A percentile compares a stretch with the other conserved stretches of the same genome.
phyloP scores from a whole-genome alignment of 92 coral and sea anemone species.

The Galaxea fascicularis region DNA sequence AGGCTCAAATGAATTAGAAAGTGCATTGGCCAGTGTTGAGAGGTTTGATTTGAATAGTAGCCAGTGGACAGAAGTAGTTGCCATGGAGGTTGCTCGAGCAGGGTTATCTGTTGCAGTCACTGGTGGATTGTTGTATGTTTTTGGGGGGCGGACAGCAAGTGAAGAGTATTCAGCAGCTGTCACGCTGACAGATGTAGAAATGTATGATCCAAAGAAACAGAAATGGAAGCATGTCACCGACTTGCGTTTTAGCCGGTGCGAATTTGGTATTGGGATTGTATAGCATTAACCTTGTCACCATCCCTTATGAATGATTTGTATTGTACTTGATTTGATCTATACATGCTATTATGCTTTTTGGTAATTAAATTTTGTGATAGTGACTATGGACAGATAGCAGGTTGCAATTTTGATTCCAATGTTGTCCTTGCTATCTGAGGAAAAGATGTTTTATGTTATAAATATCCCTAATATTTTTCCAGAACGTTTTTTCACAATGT shows the following conservation, averaged over 20 bases:
- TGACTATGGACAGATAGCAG: no score
- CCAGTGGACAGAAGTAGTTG: constrained; percentile 80
- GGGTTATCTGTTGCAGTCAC: constrained; percentile 75
- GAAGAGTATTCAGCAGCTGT: constrained; percentile 82
- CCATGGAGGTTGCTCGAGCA: constrained; percentile 75
- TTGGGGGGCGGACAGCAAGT: constrained; percentile 87
- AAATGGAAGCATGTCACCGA: constrained; percentile 83
- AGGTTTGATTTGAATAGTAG: constrained; percentile 63
- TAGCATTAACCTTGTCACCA: not conserved
- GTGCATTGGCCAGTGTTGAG: constrained; percentile 81
- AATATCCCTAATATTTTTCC: no score
- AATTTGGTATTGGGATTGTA: constrained; percentile 81
- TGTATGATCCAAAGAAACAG: constrained; percentile 76
- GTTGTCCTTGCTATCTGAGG: no score
- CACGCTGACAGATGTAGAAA: constrained; percentile 80
- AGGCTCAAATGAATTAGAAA: constrained; percentile 78
- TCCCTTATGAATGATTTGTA: not conserved
- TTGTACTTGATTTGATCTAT: no score
- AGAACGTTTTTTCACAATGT: no score
- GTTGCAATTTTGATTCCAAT: no score
- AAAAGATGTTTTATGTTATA: no score
- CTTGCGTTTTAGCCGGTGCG: constrained; percentile 79
- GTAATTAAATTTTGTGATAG: no score
- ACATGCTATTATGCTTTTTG: no score
- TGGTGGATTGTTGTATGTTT: constrained; percentile 74